phyloP scores from a whole-genome alignment of 2,797 vertebrate species.

The Dicrostonyx torquatus region DNA sequence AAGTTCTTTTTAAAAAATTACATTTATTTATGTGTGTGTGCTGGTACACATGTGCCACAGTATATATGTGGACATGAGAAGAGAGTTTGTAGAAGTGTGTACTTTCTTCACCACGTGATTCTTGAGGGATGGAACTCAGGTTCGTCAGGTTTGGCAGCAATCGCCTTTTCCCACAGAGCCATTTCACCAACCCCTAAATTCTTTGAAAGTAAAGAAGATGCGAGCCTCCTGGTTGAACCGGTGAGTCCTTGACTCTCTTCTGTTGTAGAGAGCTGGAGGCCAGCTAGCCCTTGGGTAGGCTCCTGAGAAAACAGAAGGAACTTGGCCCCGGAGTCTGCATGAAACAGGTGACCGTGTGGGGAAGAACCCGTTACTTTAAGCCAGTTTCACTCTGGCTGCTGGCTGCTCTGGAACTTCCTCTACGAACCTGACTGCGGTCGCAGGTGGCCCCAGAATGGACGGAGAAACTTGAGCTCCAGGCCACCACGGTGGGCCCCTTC shows the following conservation, averaged over 20 bases:
- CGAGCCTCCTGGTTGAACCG: background rate
- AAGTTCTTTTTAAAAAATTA: background rate
- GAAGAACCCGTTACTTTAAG: background rate
- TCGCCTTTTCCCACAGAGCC: too few species aligned
- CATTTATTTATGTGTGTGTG: background rate
- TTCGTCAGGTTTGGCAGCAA: background rate
- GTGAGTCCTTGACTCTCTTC: background rate
- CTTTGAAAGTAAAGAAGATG: background rate
- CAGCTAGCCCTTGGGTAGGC: background rate
- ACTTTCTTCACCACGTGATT: background rate
- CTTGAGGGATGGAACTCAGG: background rate
- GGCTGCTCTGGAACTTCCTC: background rate
- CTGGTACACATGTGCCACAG: background rate
- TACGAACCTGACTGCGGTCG: background rate
- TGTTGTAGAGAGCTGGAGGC: background rate
- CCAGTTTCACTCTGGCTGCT: background rate
- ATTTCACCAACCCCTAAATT: background rate
- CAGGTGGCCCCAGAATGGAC: conserved; percentile 37
- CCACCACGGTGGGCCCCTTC: background rate
- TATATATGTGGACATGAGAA: background rate
- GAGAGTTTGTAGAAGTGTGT: background rate
- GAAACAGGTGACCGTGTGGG: background rate
- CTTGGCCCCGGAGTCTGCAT: background rate
- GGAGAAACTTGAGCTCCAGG: background rate
- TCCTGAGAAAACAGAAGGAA: background rate